A percentile compares a stretch with the other conserved stretches of the same genome.
Evolutionary conservation across 2,113 vertebrate genomes (phyloP).

Genomic region (Etheostoma cragini): DNA sequence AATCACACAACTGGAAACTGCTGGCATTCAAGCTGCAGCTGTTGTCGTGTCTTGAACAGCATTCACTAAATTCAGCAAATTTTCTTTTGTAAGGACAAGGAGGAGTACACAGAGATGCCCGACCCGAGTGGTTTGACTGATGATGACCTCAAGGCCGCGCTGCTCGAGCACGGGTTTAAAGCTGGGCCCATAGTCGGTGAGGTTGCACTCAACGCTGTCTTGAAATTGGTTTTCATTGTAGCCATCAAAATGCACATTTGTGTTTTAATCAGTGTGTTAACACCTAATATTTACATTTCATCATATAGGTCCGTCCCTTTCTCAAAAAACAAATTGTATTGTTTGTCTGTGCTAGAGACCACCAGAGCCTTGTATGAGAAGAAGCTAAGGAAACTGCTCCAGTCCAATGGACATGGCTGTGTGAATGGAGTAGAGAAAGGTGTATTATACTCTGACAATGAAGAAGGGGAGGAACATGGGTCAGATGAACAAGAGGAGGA

Average conservation of each 20-base stretch:
- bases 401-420: conserved; percentile 10
- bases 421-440: conserved; percentile 57
- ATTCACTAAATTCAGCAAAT: not conserved
- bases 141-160: conserved; percentile 77
- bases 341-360: conserved; percentile 79
- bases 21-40: not conserved
- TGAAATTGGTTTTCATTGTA: not conserved
- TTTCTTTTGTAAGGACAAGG: conserved; percentile 15
- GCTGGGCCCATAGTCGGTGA: conserved; percentile 89
- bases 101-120: conserved; percentile 47
- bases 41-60: not conserved
- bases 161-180: conserved; percentile 81
- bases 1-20: not conserved
- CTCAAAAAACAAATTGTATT: not conserved
- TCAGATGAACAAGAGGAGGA: conserved; percentile 35
- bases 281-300: not conserved
- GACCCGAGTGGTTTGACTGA: conserved; percentile 82
- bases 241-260: not conserved
- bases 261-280: not conserved
- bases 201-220: conserved; percentile 8
- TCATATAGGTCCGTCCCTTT: not conserved
- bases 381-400: conserved; percentile 83
- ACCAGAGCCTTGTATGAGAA: conserved; percentile 88
- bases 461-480: conserved; percentile 69
- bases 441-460: conserved; percentile 74